phyloP scores from a whole-genome alignment of 2,888 invertebrate species.

The Amblyjoppa proteus region DNA sequence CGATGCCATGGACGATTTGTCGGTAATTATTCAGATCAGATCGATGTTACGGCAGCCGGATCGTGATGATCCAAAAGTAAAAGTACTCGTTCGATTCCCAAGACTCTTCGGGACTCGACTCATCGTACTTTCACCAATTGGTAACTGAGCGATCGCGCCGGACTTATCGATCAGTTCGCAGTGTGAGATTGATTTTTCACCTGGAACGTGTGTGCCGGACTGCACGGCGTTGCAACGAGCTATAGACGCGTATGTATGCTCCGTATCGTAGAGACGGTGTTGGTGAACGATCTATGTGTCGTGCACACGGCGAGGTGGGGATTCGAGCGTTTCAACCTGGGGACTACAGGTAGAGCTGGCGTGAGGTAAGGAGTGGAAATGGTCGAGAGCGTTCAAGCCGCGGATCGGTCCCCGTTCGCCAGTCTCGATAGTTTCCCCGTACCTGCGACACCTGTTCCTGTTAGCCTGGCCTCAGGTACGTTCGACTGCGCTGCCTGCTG shows the following conservation, averaged over 20 bases:
- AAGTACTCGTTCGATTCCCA: constrained; percentile 21
- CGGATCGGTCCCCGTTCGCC: constrained; percentile 72
- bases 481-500: constrained; percentile 42
- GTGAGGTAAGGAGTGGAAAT: constrained; percentile 50
- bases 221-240: not conserved
- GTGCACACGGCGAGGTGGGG: constrained; percentile 36
- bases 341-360: constrained; percentile 65
- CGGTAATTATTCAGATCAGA: constrained; percentile 4
- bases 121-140: constrained; percentile 46
- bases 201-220: not conserved
- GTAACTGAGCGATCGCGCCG: constrained; percentile 8
- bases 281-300: constrained; percentile 11
- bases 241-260: constrained; percentile 1
- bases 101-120: not conserved
- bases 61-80: constrained; percentile 38
- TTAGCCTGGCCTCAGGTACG: constrained; percentile 66
- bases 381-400: constrained; percentile 70
- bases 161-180: constrained; percentile 3
- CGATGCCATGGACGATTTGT: not conserved
- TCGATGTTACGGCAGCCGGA: constrained; percentile 7
- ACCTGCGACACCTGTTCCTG: constrained; percentile 74
- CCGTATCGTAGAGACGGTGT: constrained; percentile 7
- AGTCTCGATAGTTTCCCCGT: constrained; percentile 83
- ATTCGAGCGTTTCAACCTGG: constrained; percentile 44
- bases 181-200: constrained; percentile 28